phyloP scores from a whole-genome alignment of 2,113 vertebrate species.

The Thymallus thymallus region DNA sequence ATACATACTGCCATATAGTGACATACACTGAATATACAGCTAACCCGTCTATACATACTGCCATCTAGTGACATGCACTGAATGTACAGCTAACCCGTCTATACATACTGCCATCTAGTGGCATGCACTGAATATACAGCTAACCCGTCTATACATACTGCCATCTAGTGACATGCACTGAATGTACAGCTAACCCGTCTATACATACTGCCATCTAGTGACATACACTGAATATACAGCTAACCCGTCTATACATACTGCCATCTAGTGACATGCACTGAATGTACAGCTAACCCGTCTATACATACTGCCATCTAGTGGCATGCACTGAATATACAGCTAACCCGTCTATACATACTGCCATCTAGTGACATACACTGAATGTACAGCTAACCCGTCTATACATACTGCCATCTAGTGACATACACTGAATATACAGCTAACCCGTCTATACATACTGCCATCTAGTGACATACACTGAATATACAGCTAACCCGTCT shows the following conservation, averaged over 20 bases:
- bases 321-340: slow-evolving; percentile 10
- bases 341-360: too few relatives aligned
- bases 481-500: not conserved
- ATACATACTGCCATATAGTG: slow-evolving; percentile 37
- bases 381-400: not conserved
- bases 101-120: slow-evolving; percentile 37
- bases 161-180: slow-evolving; percentile 35
- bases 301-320: slow-evolving; percentile 37
- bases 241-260: too few relatives aligned
- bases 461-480: slow-evolving; percentile 35
- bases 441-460: too few relatives aligned
- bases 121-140: slow-evolving; percentile 10
- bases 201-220: slow-evolving; percentile 37
- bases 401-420: slow-evolving; percentile 37
- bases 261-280: slow-evolving; percentile 35
- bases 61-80: slow-evolving; percentile 35
- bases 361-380: slow-evolving; percentile 35
- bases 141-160: too few relatives aligned
- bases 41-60: too few relatives aligned
- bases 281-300: not conserved
- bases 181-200: not conserved
- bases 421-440: slow-evolving; percentile 11
- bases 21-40: slow-evolving; percentile 11
- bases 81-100: not conserved
- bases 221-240: slow-evolving; percentile 11